Evolutionary conservation across 2,888 invertebrate genomes (phyloP).

Genomic region (Napeogenes sylphis): DNA sequence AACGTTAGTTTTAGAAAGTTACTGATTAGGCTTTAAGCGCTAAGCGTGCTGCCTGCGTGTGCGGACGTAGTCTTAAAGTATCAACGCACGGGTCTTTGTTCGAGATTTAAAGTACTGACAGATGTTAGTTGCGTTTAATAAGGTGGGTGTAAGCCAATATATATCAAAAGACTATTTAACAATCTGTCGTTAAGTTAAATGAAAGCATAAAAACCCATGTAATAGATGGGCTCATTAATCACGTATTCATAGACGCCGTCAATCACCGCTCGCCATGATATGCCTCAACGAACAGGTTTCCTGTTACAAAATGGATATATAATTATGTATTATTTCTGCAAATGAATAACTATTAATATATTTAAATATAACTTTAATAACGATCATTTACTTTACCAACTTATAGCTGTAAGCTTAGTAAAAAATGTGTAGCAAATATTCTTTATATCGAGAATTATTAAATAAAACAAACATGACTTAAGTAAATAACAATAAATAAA

Average conservation of each 20-base stretch:
- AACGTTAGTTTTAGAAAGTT: too few relatives aligned
- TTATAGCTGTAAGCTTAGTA: too few relatives aligned
- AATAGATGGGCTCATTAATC: slow-evolving; percentile 56
- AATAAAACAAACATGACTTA: slow-evolving; percentile 10
- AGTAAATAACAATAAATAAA: slow-evolving; percentile 30
- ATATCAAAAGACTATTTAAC: slow-evolving; percentile 37
- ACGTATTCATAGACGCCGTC: slow-evolving; percentile 64
- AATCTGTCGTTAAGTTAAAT: slow-evolving; percentile 38
- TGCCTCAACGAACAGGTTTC: slow-evolving; percentile 28
- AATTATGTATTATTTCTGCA: not conserved
- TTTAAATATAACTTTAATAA: too few relatives aligned
- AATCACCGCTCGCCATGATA: slow-evolving; percentile 45
- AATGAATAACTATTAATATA: not conserved
- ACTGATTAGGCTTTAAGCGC: too few relatives aligned
- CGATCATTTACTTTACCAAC: too few relatives aligned
- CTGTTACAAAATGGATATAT: slow-evolving; percentile 11
- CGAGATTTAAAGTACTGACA: too few relatives aligned
- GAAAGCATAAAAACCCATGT: slow-evolving; percentile 39
- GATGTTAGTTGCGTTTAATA: slow-evolving; percentile 8
- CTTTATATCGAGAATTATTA: not conserved
- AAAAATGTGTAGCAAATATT: too few relatives aligned
- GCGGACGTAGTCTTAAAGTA: too few relatives aligned
- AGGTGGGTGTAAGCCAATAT: slow-evolving; percentile 32
- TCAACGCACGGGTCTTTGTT: too few relatives aligned
- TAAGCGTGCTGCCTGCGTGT: too few relatives aligned